Percentiles rank a stretch among this genome's conserved stretches.
These are phyloP conservation scores for Sphecodes monilicornis DNA, from an alignment of 2,888 invertebrate species.

Conservation along the genomic window DNA sequence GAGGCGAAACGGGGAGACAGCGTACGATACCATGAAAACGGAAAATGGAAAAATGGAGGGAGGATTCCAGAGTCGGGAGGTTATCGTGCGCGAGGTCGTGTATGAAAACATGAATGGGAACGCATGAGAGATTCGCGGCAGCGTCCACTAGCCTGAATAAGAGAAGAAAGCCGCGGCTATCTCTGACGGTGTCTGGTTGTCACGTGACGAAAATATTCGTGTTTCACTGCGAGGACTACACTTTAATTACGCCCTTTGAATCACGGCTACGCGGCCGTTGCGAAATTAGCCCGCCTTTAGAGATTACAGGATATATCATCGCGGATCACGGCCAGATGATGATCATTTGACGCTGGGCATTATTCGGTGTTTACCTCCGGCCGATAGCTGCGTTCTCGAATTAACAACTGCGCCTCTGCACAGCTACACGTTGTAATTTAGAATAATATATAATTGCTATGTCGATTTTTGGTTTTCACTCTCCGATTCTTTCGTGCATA, in stretches of 20 bases:
- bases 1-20: not conserved
- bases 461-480: too few species aligned
- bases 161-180: conserved; percentile 39
- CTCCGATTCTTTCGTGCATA: too few species aligned
- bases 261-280: not conserved
- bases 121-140: conserved; percentile 44
- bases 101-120: conserved; percentile 58
- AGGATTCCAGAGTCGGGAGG: conserved; percentile 45
- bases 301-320: conserved; percentile 9
- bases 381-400: not conserved
- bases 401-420: not conserved
- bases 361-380: not conserved
- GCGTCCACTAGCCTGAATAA: conserved; percentile 35
- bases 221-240: conserved; percentile 9
- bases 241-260: conserved; percentile 48
- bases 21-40: conserved; percentile 14
- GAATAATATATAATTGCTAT: not conserved
- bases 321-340: conserved; percentile 5
- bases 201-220: conserved; percentile 41
- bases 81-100: conserved; percentile 51
- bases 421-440: not conserved
- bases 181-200: conserved; percentile 15
- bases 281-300: not conserved
- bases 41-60: conserved; percentile 11
- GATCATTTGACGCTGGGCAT: not conserved